phyloP scores from a whole-genome alignment of 1,140 invertebrate genomes.

The Aphaenogaster rudis region DNA sequence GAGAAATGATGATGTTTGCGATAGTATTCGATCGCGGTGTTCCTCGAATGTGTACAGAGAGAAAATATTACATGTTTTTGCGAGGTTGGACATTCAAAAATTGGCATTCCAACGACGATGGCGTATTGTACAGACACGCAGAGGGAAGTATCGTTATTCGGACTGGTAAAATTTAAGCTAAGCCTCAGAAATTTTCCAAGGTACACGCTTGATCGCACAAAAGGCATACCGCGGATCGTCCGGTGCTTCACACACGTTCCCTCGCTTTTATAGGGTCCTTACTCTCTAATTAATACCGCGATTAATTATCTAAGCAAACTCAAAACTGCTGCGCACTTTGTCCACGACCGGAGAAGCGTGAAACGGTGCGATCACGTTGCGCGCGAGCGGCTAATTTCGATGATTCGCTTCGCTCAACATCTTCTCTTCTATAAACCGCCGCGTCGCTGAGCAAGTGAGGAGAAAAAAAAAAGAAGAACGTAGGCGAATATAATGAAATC shows the following conservation, averaged over 20 bases:
- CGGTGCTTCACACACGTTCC: slow-evolving; percentile 40
- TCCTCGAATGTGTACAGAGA: neutral
- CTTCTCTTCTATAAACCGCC: slow-evolving; percentile 67
- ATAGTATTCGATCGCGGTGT: slow-evolving; percentile 10
- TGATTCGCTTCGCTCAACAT: slow-evolving; percentile 61
- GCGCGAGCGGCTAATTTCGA: slow-evolving; percentile 49
- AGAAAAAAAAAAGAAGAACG: slow-evolving; percentile 44
- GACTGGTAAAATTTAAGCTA: slow-evolving; percentile 48
- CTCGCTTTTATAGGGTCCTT: slow-evolving; percentile 38
- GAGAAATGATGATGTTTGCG: slow-evolving; percentile 5
- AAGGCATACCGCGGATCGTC: slow-evolving; percentile 35
- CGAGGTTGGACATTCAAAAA: slow-evolving; percentile 25
- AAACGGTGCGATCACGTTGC: slow-evolving; percentile 27
- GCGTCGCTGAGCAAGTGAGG: neutral
- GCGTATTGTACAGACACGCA: neutral
- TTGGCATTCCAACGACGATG: neutral
- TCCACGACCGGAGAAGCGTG: slow-evolving; percentile 23
- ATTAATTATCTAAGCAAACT: slow-evolving; percentile 60
- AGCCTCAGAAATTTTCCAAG: slow-evolving; percentile 48
- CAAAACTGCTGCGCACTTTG: slow-evolving; percentile 31
- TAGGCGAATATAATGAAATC: slow-evolving; percentile 56
- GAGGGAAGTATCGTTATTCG: neutral
- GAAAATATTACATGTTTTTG: neutral
- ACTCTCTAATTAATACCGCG: slow-evolving; percentile 51
- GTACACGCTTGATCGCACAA: slow-evolving; percentile 54